Conservation (phyloP, 2,888 invertebrate species). For the Parnassius glacialis region DNA sequence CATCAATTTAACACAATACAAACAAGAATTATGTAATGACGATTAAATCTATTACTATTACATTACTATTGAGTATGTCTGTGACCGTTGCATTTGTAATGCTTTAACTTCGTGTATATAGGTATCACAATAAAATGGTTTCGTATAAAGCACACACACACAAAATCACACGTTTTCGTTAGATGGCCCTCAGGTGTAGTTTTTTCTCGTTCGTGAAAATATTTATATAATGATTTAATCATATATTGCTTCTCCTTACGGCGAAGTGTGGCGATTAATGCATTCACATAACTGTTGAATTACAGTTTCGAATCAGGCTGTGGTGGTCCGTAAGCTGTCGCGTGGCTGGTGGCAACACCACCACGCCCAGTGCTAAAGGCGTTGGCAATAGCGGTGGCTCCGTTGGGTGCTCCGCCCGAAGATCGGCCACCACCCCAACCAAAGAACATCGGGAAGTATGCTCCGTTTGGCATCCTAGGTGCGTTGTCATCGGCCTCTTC, state of each 20-base stretch:
- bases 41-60: conserved; percentile 10
- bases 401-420: conserved; percentile 73
- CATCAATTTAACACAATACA: conserved; percentile 11
- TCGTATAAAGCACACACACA: conserved; percentile 3
- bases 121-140: conserved; percentile 1
- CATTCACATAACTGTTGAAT: conserved; percentile 39
- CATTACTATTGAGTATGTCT: conserved; percentile 13
- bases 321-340: conserved; percentile 85
- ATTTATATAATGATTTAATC: conserved; percentile 16
- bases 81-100: conserved; percentile 4
- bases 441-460: conserved; percentile 86
- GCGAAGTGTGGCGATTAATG: conserved; percentile 31
- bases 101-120: neutral
- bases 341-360: conserved; percentile 86
- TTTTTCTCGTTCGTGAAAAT: conserved; percentile 5
- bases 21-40: conserved; percentile 7
- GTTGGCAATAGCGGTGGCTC: conserved; percentile 86
- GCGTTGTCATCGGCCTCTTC: conserved; percentile 76
- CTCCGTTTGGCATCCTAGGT: conserved; percentile 73
- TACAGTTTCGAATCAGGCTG: conserved; percentile 58
- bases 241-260: conserved; percentile 9
- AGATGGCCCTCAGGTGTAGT: conserved; percentile 30
- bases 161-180: conserved; percentile 14
- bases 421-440: conserved; percentile 66
- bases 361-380: conserved; percentile 86